Base-by-base conservation (phyloP, 2,888 invertebrate species). In the Stenurella melanura region DNA sequence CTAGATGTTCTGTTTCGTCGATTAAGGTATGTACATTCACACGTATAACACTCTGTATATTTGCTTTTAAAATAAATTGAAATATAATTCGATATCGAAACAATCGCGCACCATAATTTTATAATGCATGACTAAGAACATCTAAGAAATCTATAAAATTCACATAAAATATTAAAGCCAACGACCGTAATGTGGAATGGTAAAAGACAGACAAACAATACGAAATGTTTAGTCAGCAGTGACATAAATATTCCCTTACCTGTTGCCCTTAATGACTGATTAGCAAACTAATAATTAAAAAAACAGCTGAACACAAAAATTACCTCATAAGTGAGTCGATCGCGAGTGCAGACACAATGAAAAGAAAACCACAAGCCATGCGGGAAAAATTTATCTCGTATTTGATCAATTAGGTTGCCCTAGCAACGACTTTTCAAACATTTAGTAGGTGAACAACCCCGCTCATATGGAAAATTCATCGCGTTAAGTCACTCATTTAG, bases 341-440 rank as follows among this genome's bases (percentile, higher is more conserved):
- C 19, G 63, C 58, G 30, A 63, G 60, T 42, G 57, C 26, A 60
- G 70, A 54, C 58, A 63, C 50, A 72, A 54, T 38, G 76, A 64
- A 79, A 79, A 42, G 66, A 68, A 79, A 77, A 78, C 79, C 75
- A 54, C 69, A 63, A 67, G 68, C 79, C 83, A 86, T 85, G 83
- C 85, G 85, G 85, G 84, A 84, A 84, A 82, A 80, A 61, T 80
- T 84, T 84, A 86, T 85, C 84, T 83, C 78, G 81, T 85, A 86
- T 87, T 87, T 87, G 87, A 88, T 88, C 88, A 87, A 88, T 88
- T 82, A 73, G 73, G 83, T 86, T 81, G 80, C 83, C 85, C 84
- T 86, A 84, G 87, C 80, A 84, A 88, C 87, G 75, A 67, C 82
- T 81, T 84, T 86, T 83, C 87, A 88, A 87, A 88, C 88, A 88